Percentiles rank a stretch among this genome's conserved stretches.
phyloP scores from a whole-genome alignment of 1,140 invertebrate species.

The Mizuhopecten yessoensis region DNA sequence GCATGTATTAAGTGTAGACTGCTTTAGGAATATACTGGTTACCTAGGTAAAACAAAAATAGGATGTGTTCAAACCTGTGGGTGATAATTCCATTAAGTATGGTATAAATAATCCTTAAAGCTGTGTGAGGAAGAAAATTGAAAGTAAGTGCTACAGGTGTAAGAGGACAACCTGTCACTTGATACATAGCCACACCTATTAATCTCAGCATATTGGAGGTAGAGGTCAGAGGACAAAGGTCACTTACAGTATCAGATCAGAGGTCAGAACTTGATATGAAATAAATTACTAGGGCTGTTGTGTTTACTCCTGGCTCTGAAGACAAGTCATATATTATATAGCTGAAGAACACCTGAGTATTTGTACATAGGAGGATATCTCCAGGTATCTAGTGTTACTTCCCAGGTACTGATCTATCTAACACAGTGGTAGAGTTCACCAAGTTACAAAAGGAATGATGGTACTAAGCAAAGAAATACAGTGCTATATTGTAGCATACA shows the following conservation, averaged over 20 bases:
- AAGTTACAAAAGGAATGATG: no score
- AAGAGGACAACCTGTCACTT: not conserved
- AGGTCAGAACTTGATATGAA: slow-evolving; percentile 34
- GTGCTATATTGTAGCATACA: not conserved
- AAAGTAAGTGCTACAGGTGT: not conserved
- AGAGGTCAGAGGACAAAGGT: slow-evolving; percentile 5
- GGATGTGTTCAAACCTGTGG: not conserved
- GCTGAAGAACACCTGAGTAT: not conserved
- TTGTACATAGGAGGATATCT: not conserved
- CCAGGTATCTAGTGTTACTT: not conserved
- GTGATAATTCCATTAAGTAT: not conserved
- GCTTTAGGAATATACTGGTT: no score
- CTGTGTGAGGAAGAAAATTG: slow-evolving; percentile 2
- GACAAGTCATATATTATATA: slow-evolving; percentile 28
- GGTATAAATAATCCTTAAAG: not conserved
- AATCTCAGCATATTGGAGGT: slow-evolving; percentile 13
- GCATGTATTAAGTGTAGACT: no score
- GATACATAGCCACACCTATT: slow-evolving; percentile 15
- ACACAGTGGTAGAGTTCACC: no score
- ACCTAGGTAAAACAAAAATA: not conserved
- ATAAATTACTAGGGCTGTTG: not conserved
- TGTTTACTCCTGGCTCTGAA: slow-evolving; percentile 16
- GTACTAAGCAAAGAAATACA: not conserved
- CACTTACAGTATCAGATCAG: not conserved
- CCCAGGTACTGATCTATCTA: no score